These are phyloP conservation scores for Smutsia temminckii DNA, from an alignment of 2,797 vertebrate species.

Conservation along the genomic window DNA sequence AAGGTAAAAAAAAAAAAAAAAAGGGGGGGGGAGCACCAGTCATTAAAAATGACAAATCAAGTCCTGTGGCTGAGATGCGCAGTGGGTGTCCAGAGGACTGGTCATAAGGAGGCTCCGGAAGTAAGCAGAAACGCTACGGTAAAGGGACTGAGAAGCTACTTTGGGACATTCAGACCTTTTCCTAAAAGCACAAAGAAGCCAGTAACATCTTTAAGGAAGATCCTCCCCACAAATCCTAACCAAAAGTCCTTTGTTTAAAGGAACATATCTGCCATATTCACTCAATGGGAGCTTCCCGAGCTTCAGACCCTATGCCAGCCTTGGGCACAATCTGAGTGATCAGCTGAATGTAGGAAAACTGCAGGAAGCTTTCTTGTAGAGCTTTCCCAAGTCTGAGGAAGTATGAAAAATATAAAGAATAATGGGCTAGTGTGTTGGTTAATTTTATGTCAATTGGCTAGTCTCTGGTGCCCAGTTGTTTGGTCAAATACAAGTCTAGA, in stretches of 20 bases:
- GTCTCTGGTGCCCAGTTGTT: background rate
- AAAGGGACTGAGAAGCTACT: background rate
- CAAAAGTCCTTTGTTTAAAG: background rate
- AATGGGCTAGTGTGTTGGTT: background rate
- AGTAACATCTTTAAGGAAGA: background rate
- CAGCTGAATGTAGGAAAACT: background rate
- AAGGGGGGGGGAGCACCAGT: too few species aligned
- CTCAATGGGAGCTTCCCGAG: background rate
- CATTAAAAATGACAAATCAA: background rate
- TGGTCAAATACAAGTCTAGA: background rate
- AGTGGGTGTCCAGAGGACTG: background rate
- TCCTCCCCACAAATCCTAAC: background rate
- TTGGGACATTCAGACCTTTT: background rate
- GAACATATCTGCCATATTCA: background rate
- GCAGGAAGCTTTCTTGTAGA: background rate
- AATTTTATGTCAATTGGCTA: background rate
- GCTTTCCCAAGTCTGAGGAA: background rate
- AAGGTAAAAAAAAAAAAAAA: background rate
- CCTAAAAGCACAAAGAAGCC: background rate
- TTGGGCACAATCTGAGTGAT: background rate
- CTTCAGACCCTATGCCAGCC: background rate
- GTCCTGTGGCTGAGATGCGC: background rate
- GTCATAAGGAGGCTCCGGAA: background rate
- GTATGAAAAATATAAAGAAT: background rate
- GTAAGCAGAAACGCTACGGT: background rate